These are phyloP conservation scores for Elysia crispata DNA, from an alignment of 2,888 invertebrate genomes.

Conservation along the genomic window DNA sequence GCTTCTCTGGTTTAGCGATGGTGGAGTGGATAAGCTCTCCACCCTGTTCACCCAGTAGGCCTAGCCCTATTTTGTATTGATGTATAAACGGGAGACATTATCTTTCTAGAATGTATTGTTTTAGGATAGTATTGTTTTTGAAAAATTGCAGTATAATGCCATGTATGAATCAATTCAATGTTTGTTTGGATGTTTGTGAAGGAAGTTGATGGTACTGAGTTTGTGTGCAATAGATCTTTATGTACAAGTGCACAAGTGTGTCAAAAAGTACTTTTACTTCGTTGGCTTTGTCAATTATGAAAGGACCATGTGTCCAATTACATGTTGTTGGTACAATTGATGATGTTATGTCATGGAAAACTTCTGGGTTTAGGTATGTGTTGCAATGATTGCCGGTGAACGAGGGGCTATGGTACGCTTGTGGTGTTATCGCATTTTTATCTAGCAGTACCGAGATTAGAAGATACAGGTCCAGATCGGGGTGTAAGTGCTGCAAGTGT, in stretches of 20 bases:
- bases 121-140: slow-evolving; percentile 23
- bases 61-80: too few relatives aligned
- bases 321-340: not conserved
- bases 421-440: not conserved
- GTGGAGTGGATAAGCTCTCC: too few relatives aligned
- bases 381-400: slow-evolving; percentile 29
- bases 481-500: not conserved
- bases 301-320: not conserved
- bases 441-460: slow-evolving; percentile 1
- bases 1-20: too few relatives aligned
- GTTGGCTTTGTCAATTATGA: slow-evolving; percentile 3
- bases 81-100: too few relatives aligned
- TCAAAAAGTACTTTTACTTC: not conserved
- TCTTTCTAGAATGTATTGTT: slow-evolving; percentile 18
- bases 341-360: not conserved
- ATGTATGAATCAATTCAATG: slow-evolving; percentile 22
- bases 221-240: not conserved
- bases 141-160: not conserved
- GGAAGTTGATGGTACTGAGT: not conserved
- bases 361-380: not conserved
- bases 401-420: slow-evolving; percentile 23
- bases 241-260: not conserved
- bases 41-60: too few relatives aligned
- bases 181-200: not conserved
- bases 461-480: slow-evolving; percentile 21